Evolutionary conservation across 2,888 invertebrate genomes (phyloP), one percentile per base, ranked within the genome.

Genomic region (Coelinius sp.): DNA sequence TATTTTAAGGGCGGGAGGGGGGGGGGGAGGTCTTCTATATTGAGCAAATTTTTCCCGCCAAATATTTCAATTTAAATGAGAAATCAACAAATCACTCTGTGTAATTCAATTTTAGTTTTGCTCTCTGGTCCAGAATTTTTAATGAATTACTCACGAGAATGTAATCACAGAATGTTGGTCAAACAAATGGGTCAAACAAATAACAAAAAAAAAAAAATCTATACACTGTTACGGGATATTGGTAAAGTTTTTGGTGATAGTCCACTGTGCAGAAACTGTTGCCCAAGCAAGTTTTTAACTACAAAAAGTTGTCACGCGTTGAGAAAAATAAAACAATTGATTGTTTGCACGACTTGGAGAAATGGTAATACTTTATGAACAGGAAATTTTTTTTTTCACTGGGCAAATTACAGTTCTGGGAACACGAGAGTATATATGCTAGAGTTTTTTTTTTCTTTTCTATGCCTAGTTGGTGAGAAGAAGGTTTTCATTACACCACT

Each of bases 131-230:
- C 5, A 25, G 27, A 53, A 53, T n/a, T 53, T 53, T 27, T 25
- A 10, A n/a, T n/a, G n/a, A 53, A 53, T 53, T 53, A 53, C 24
- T 14, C n/a, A n/a, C 2, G 24, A 53, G 12, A 53, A 25, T 53
- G 53, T 53, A 53, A 53, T 53, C 53, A 53, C 53, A 53, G 53
- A 53, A 53, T 53, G 53, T 53, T 53, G 53, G 53, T 53, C 25
- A 53, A 25, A 53, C 53, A 53, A 10, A 24, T 5, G 5, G 5
- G 53, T n/a, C n/a, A n/a, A n/a, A n/a, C n/a, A 20, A 7, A 1
- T 10, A 3, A 49, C 3, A 49, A 27, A 25, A 53, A 25, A 25
- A 53, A 53, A 12, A 10, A 12, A 12, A 53, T 53, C 24, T 10
- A 53, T 20, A 17, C 20, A 49, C 46, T 49, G 20, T n/a, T n/a